These are phyloP conservation scores for Pogonus chalceus DNA, from an alignment of 1,140 invertebrate genomes.

Conservation along the genomic window DNA sequence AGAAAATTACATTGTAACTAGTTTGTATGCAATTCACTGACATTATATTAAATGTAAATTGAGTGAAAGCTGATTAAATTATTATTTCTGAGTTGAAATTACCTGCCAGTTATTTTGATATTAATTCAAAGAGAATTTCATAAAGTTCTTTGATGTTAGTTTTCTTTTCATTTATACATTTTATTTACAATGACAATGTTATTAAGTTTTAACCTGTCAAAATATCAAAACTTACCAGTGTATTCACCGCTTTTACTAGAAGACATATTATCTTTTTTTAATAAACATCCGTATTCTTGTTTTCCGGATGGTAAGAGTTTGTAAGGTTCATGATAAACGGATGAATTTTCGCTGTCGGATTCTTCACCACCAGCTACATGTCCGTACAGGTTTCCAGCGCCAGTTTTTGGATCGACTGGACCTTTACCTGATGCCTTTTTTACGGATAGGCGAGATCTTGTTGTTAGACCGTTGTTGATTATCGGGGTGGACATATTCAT, in stretches of 20 bases:
- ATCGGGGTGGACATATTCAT: slow-evolving; percentile 44
- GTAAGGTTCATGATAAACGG: slow-evolving; percentile 51
- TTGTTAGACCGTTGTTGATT: slow-evolving; percentile 42
- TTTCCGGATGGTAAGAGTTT: slow-evolving; percentile 42
- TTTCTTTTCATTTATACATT: too few species aligned
- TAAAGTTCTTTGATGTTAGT: too few species aligned
- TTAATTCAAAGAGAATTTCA: too few species aligned
- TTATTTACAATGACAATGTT: too few species aligned
- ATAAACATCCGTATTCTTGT: slow-evolving; percentile 41
- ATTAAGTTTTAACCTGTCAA: too few species aligned
- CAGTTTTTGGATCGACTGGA: slow-evolving; percentile 22
- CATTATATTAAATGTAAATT: too few species aligned
- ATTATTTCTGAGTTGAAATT: too few species aligned
- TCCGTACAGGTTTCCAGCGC: slow-evolving; percentile 34
- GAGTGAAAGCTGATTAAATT: too few species aligned
- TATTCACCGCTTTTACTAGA: slow-evolving; percentile 42
- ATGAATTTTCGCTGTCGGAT: slow-evolving; percentile 47
- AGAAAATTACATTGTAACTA: too few species aligned
- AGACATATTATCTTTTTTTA: slow-evolving; percentile 40
- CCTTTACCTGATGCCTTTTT: slow-evolving; percentile 33
- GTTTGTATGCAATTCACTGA: too few species aligned
- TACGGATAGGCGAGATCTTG: slow-evolving; percentile 39
- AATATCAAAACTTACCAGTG: slow-evolving; percentile 36
- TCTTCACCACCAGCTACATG: slow-evolving; percentile 39
- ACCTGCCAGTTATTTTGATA: too few species aligned